These are phyloP conservation scores for Sebastolobus alascanus DNA, from an alignment of 2,797 vertebrate genomes.

Conservation along the genomic window DNA sequence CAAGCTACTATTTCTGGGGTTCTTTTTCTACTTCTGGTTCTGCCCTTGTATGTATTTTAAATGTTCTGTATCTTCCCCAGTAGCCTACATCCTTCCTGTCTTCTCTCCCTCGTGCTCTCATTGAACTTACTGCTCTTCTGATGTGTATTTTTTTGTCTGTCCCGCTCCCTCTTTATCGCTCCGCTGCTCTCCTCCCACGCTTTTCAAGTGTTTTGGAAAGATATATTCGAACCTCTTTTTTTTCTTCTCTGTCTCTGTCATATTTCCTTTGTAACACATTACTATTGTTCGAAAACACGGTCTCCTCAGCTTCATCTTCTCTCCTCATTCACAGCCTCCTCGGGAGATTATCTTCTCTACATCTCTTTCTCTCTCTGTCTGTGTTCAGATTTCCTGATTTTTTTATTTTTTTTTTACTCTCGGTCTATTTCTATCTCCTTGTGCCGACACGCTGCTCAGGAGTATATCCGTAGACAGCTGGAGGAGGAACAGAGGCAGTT, in stretches of 20 bases:
- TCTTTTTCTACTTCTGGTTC: not conserved
- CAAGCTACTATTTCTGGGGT: not conserved
- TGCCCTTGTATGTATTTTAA: not conserved
- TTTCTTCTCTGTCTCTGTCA: conserved; percentile 12
- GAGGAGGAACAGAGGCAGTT: conserved; percentile 99
- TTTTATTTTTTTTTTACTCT: conserved; percentile 50
- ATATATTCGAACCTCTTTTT: conserved; percentile 34
- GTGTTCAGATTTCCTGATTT: conserved; percentile 47
- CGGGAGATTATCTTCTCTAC: conserved; percentile 40
- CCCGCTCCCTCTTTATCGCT: conserved; percentile 60
- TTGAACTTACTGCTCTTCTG: conserved; percentile 27
- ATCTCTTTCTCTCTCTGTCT: conserved; percentile 25
- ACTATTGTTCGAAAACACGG: conserved; percentile 18
- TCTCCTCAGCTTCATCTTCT: conserved; percentile 28
- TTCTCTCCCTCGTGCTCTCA: conserved; percentile 25
- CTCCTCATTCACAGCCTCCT: conserved; percentile 31
- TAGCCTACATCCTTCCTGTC: not conserved
- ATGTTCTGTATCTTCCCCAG: not conserved
- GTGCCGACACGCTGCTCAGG: conserved; percentile 87
- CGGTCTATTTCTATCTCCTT: conserved; percentile 58
- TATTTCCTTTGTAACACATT: conserved; percentile 35
- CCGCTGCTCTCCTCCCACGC: conserved; percentile 48
- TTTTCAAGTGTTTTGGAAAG: conserved; percentile 85
- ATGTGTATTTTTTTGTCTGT: conserved; percentile 35
- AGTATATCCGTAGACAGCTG: conserved; percentile 99